Percentiles rank a stretch among this genome's conserved stretches.
These are phyloP conservation scores for Scomber japonicus DNA, from an alignment of 2,113 vertebrate species.

Conservation along the genomic window DNA sequence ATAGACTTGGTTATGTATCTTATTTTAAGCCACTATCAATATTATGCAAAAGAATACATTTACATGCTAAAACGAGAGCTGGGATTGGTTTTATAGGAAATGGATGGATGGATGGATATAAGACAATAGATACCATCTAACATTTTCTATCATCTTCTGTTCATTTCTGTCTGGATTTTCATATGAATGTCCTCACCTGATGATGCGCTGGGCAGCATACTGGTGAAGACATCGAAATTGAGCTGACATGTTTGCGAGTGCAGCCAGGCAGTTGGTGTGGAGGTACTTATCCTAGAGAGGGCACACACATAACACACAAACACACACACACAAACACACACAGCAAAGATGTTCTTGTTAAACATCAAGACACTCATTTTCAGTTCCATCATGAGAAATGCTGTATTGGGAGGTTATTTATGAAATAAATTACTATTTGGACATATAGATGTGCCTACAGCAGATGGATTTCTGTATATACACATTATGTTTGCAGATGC, in stretches of 20 bases:
- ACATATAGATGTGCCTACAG: neutral
- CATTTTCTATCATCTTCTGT: neutral
- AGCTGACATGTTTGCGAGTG: conserved; percentile 97
- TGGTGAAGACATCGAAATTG: conserved; percentile 98
- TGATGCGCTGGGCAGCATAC: conserved; percentile 98
- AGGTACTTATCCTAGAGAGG: conserved; percentile 95
- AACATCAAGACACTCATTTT: neutral
- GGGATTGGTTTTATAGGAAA: neutral
- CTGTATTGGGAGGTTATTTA: neutral
- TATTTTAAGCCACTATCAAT: neutral
- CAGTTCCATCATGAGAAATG: neutral
- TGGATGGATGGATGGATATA: neutral
- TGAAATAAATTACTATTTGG: neutral
- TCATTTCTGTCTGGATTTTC: neutral
- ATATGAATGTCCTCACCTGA: conserved; percentile 88
- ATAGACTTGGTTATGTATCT: neutral
- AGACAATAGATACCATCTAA: neutral
- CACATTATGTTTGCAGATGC: neutral
- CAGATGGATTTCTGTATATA: neutral
- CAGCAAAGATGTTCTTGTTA: neutral
- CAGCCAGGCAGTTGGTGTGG: conserved; percentile 97
- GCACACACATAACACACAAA: conserved; percentile 15
- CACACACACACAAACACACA: neutral
- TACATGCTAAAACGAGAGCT: neutral
- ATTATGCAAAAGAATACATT: neutral